Percentiles rank a stretch among this genome's conserved stretches.
phyloP scores from a whole-genome alignment of 2,113 vertebrate species.

The Leptobrachium leishanense region DNA sequence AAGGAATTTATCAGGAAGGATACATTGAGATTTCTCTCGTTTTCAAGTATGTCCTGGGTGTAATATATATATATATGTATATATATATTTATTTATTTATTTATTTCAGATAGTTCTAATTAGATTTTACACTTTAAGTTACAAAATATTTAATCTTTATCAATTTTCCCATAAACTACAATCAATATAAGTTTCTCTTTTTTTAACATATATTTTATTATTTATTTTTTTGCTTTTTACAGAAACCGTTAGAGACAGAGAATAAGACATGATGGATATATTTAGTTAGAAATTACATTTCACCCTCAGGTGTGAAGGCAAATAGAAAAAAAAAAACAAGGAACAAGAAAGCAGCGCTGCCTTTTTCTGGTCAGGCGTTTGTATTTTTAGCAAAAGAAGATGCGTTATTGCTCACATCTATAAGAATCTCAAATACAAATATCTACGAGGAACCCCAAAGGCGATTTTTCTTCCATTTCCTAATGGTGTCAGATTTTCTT shows the following conservation, averaged over 20 bases:
- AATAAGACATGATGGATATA: constrained; percentile 38
- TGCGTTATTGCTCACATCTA: constrained; percentile 7
- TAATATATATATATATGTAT: too few species aligned
- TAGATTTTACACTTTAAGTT: too few species aligned
- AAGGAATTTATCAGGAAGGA: too few species aligned
- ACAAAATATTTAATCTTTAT: too few species aligned
- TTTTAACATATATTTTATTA: too few species aligned
- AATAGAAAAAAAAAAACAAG: constrained; percentile 1
- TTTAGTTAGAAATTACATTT: constrained; percentile 41
- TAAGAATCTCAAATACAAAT: constrained; percentile 13
- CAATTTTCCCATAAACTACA: too few species aligned
- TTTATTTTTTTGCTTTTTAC: too few species aligned
- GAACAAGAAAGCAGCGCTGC: not conserved
- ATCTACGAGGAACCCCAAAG: constrained; percentile 30
- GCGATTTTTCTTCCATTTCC: not conserved
- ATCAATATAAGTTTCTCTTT: too few species aligned
- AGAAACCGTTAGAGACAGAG: not conserved
- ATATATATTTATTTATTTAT: too few species aligned
- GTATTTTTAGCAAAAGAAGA: constrained; percentile 24
- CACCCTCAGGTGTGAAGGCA: constrained; percentile 37
- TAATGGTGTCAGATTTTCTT: not conserved
- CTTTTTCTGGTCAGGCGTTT: constrained; percentile 21
- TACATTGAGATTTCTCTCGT: too few species aligned
- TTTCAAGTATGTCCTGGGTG: too few species aligned
- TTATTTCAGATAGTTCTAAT: too few species aligned